These are phyloP conservation scores for Poecilia gillii DNA, from an alignment of 2,797 vertebrate species.

Conservation along the genomic window DNA sequence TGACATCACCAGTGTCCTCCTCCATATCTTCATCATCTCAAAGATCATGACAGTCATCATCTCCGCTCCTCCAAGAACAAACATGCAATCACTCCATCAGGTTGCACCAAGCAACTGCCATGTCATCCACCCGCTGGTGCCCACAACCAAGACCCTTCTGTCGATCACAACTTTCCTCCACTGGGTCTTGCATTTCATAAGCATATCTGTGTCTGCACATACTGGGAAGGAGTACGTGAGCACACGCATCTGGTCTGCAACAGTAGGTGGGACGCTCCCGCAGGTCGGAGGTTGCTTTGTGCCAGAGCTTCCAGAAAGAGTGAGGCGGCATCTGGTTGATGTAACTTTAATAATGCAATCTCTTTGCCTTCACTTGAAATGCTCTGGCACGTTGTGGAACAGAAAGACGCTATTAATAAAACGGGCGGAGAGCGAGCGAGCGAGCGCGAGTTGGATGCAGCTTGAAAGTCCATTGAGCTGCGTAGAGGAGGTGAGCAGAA, in stretches of 20 bases:
- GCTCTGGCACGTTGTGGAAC: slow-evolving; percentile 69
- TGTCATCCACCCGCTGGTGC: slow-evolving; percentile 54
- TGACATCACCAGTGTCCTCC: slow-evolving; percentile 12
- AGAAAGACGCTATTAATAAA: slow-evolving; percentile 78
- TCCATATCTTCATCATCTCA: slow-evolving; percentile 28
- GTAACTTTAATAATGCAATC: slow-evolving; percentile 69
- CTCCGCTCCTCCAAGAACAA: slow-evolving; percentile 27
- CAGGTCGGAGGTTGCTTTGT: background rate
- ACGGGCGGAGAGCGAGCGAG: slow-evolving; percentile 43
- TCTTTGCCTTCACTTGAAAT: slow-evolving; percentile 69
- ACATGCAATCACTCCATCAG: slow-evolving; percentile 50
- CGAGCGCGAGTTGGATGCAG: slow-evolving; percentile 54
- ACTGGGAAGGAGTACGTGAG: slow-evolving; percentile 49
- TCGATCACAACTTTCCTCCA: slow-evolving; percentile 49
- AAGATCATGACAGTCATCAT: slow-evolving; percentile 9
- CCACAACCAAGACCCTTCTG: slow-evolving; percentile 57
- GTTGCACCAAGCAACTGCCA: slow-evolving; percentile 59
- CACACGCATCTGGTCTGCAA: slow-evolving; percentile 22
- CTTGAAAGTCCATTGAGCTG: slow-evolving; percentile 68
- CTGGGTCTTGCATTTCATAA: slow-evolving; percentile 34
- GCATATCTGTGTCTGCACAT: slow-evolving; percentile 48
- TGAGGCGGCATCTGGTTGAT: slow-evolving; percentile 33
- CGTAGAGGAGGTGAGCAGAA: slow-evolving; percentile 55
- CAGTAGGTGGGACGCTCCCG: slow-evolving; percentile 1
- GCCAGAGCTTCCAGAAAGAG: slow-evolving; percentile 26